phyloP scores from a whole-genome alignment of 2,797 vertebrate species.

The Galagoides demidoff region DNA sequence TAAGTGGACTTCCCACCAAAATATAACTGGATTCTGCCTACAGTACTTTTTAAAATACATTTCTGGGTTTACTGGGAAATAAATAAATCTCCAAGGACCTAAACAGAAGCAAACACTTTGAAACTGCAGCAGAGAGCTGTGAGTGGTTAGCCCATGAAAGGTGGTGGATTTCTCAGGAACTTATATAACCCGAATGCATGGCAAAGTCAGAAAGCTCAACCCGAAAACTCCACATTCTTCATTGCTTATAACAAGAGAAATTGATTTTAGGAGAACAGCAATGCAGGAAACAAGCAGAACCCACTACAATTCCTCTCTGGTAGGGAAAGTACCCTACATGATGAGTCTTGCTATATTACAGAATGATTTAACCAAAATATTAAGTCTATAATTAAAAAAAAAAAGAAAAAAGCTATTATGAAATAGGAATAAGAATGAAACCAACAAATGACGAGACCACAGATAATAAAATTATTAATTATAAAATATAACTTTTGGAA shows the following conservation, averaged over 20 bases:
- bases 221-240: neutral
- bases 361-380: neutral
- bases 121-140: neutral
- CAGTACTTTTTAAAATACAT: neutral
- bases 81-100: neutral
- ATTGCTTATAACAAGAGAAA: neutral
- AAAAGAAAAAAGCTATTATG: neutral
- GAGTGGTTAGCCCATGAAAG: neutral
- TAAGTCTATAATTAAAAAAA: neutral
- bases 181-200: neutral
- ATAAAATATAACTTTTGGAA: neutral
- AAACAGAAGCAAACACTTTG: constrained; percentile 3
- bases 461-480: constrained; percentile 21
- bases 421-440: constrained; percentile 19
- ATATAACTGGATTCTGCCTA: neutral
- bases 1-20: neutral
- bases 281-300: neutral
- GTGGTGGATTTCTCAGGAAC: neutral
- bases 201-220: neutral
- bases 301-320: neutral
- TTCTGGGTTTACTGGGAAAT: neutral
- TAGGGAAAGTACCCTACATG: neutral
- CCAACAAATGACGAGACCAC: neutral
- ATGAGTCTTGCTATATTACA: neutral
- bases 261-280: neutral